Conservation (phyloP, 2,797 vertebrate species). For the Sebastes trivittatus region DNA sequence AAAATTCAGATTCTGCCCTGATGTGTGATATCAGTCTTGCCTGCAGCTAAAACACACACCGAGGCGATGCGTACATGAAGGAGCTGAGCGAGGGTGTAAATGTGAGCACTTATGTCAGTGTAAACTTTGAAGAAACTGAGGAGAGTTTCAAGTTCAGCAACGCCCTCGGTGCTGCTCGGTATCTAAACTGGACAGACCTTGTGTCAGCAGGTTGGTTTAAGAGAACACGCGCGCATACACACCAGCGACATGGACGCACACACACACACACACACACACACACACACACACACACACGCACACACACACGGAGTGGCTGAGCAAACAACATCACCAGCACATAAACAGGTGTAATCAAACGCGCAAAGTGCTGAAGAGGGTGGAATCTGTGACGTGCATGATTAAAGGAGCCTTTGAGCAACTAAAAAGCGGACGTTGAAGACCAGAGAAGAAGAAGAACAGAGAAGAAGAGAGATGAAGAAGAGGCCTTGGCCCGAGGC, state of each 20-base stretch:
- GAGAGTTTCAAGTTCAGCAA: conserved; percentile 55
- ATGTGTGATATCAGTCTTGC: conserved; percentile 10
- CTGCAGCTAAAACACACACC: conserved; percentile 47
- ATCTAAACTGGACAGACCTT: conserved; percentile 66
- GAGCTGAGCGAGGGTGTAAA: conserved; percentile 32
- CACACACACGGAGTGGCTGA: conserved; percentile 57
- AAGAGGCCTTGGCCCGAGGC: conserved; percentile 58
- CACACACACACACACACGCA: conserved; percentile 31
- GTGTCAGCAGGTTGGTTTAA: conserved; percentile 78
- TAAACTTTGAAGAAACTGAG: conserved; percentile 49
- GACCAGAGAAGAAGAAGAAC: conserved; percentile 57
- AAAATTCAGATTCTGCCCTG: conserved; percentile 6
- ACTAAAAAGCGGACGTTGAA: conserved; percentile 45
- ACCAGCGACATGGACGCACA: conserved; percentile 24
- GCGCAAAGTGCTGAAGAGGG: conserved; percentile 77
- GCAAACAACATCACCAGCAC: conserved; percentile 74
- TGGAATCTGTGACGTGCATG: conserved; percentile 71
- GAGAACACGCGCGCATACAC: conserved; percentile 51
- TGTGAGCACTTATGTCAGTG: conserved; percentile 54
- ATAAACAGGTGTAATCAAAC: conserved; percentile 79
- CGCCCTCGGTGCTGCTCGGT: conserved; percentile 32
- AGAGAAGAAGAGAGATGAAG: conserved; percentile 31
- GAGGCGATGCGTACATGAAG: conserved; percentile 11
- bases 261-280: conserved; percentile 34
- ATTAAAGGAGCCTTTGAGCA: conserved; percentile 76